These are phyloP conservation scores for Platichthys flesus DNA, from an alignment of 2,113 vertebrate species.

Conservation along the genomic window DNA sequence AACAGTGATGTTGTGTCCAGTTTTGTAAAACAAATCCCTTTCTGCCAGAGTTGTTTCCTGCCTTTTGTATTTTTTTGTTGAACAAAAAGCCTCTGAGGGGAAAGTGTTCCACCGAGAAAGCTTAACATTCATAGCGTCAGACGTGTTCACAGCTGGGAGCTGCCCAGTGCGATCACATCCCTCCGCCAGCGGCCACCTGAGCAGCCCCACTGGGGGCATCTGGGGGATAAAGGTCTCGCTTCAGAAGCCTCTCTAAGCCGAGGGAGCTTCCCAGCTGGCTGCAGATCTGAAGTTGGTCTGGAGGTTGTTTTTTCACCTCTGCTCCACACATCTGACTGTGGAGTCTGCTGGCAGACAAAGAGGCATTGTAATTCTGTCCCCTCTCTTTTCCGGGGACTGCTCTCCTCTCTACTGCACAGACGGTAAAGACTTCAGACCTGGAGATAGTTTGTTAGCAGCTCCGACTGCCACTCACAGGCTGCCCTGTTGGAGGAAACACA, in stretches of 20 bases:
- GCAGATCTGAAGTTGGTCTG: slow-evolving; percentile 1
- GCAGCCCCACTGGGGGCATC: slow-evolving; percentile 46
- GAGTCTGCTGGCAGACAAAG: not conserved
- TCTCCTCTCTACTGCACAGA: not conserved
- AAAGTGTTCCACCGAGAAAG: slow-evolving; percentile 17
- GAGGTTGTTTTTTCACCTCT: not conserved
- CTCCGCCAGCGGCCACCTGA: slow-evolving; percentile 54
- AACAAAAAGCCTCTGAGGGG: slow-evolving; percentile 33
- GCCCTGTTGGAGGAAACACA: too few relatives aligned
- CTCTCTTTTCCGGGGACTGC: not conserved
- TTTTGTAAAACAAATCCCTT: not conserved
- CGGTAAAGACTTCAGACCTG: too few relatives aligned
- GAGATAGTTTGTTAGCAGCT: too few relatives aligned
- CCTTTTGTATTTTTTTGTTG: not conserved
- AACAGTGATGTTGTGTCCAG: slow-evolving; percentile 12
- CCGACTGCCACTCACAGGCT: too few relatives aligned
- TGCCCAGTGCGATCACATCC: slow-evolving; percentile 42
- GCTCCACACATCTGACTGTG: not conserved
- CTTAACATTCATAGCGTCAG: slow-evolving; percentile 56
- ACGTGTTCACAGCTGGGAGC: slow-evolving; percentile 61
- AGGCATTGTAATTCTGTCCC: too few relatives aligned
- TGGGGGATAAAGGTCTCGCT: slow-evolving; percentile 6
- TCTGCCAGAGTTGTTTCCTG: slow-evolving; percentile 27
- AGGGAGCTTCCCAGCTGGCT: slow-evolving; percentile 51
- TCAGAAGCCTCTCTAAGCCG: slow-evolving; percentile 18